Evolutionary conservation across 2,797 vertebrate genomes (phyloP).

Genomic region (Agapornis canus): DNA sequence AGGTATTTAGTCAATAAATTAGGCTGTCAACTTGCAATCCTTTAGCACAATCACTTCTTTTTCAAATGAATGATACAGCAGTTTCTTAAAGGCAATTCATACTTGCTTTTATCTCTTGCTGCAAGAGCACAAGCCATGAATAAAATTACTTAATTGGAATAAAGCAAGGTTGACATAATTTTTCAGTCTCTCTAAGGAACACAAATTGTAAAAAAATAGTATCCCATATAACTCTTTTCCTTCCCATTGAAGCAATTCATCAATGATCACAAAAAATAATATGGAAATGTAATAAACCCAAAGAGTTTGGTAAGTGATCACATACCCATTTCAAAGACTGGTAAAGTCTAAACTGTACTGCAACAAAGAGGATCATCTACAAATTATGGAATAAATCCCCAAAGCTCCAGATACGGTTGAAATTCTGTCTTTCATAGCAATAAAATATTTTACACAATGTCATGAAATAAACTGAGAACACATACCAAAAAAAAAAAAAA

Average conservation of each 20-base stretch:
- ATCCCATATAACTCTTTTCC: neutral
- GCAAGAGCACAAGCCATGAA: neutral
- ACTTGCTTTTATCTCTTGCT: neutral
- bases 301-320: neutral
- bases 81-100: neutral
- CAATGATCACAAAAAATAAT: neutral
- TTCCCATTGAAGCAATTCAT: neutral
- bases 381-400: neutral
- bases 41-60: neutral
- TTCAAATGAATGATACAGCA: neutral
- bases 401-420: neutral
- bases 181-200: neutral
- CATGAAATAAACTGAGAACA: neutral
- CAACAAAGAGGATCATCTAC: neutral
- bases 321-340: neutral
- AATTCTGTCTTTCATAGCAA: neutral
- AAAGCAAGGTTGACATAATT: neutral
- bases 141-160: neutral
- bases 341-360: neutral
- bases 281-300: neutral
- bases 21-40: neutral
- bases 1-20: constrained; percentile 43
- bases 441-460: neutral
- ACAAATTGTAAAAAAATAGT: neutral
- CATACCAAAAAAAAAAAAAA: neutral